Conservation (phyloP, 2,888 invertebrate genomes). For the Clivina fossor region DNA sequence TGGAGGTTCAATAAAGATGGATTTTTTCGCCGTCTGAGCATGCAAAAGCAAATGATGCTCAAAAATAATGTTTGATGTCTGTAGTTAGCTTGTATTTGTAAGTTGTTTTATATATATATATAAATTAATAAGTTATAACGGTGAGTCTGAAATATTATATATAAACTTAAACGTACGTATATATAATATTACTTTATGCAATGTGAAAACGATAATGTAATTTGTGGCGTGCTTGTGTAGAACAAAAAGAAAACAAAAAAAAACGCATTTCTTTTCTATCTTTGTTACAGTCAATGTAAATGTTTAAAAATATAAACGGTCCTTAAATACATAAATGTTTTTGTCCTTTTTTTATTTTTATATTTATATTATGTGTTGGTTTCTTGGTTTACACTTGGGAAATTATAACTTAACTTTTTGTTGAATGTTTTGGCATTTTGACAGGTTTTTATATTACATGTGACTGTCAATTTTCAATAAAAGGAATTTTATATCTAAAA, state of each 20-base stretch:
- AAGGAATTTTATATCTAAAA: too few species aligned
- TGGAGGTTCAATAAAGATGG: slow-evolving; percentile 11
- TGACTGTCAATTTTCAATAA: too few species aligned
- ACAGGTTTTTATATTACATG: too few species aligned
- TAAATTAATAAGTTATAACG: slow-evolving; percentile 27
- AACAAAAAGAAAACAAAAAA: too few species aligned
- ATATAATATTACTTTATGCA: slow-evolving; percentile 25
- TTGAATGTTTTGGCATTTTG: too few species aligned
- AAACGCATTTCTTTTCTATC: slow-evolving; percentile 34
- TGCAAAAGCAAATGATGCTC: slow-evolving; percentile 18
- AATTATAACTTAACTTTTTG: too few species aligned
- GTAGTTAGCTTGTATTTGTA: slow-evolving; percentile 22
- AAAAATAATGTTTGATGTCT: slow-evolving; percentile 31
- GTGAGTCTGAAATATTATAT: slow-evolving; percentile 31
- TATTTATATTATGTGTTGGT: too few species aligned
- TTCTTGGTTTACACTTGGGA: too few species aligned
- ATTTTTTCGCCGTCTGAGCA: slow-evolving; percentile 20
- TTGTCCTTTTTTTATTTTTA: too few species aligned
- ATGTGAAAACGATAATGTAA: slow-evolving; percentile 28
- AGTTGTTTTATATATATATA: neutral
- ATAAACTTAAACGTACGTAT: slow-evolving; percentile 11
- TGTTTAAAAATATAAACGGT: slow-evolving; percentile 32
- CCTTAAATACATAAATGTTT: too few species aligned
- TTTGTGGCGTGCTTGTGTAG: slow-evolving; percentile 34
- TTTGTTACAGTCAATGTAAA: slow-evolving; percentile 35